A percentile compares a stretch with the other conserved stretches of the same genome.
Conservation (phyloP, 2,113 vertebrate species). For the Zapornia atra region DNA sequence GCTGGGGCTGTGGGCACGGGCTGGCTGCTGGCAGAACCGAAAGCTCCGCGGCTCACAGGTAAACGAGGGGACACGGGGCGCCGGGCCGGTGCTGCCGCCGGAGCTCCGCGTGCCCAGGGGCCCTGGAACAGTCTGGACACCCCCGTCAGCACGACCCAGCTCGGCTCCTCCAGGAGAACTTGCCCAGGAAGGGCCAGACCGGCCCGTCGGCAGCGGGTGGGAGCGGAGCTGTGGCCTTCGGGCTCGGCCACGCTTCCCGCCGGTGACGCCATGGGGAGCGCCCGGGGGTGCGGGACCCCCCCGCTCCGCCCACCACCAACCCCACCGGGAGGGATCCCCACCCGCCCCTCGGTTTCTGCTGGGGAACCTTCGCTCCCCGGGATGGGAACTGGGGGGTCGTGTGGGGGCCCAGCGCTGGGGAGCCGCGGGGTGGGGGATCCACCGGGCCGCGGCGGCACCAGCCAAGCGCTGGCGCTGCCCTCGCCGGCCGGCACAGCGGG, state of each 20-base stretch:
- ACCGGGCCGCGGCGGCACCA: not conserved
- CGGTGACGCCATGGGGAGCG: fast-evolving
- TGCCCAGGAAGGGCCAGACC: not conserved
- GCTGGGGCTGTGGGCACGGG: too few species aligned
- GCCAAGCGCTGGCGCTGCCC: not conserved
- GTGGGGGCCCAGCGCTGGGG: not conserved
- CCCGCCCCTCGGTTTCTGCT: fast-evolving
- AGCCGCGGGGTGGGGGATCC: not conserved
- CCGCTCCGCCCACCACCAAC: too few species aligned
- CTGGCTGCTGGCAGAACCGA: not conserved
- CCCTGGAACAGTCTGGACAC: not conserved
- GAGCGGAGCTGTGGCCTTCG: not conserved
- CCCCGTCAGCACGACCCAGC: fast-evolving
- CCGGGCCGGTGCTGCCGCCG: not conserved
- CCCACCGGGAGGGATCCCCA: fast-evolving
- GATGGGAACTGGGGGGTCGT: too few species aligned
- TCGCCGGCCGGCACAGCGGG: not conserved
- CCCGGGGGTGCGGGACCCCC: too few species aligned
- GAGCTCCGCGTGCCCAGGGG: not conserved
- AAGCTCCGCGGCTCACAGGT: too few species aligned
- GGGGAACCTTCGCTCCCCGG: fast-evolving
- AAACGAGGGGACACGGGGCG: fast-evolving
- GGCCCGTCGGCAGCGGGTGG: not conserved
- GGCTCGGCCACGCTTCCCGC: fast-evolving
- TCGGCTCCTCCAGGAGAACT: not conserved